Conservation (phyloP, 2,113 vertebrate species). For the Mustelus asterias region DNA sequence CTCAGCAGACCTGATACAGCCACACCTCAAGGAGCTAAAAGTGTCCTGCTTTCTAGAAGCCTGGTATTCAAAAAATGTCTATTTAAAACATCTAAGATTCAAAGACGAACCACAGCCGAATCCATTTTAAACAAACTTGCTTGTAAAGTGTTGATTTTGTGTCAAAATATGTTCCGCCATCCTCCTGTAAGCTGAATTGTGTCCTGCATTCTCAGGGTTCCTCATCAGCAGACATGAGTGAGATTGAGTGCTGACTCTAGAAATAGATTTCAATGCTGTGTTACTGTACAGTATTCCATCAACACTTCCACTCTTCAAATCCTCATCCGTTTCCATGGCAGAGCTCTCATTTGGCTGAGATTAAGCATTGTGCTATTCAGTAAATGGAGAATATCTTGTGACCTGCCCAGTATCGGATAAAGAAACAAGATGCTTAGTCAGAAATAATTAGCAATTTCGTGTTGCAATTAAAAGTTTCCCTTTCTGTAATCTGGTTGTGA, state of each 20-base stretch:
- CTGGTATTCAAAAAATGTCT: background rate
- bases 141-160: constrained; percentile 16
- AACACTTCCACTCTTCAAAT: background rate
- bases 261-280: background rate
- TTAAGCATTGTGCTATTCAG: background rate
- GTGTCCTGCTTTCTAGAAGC: constrained; percentile 16
- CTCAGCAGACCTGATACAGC: constrained; percentile 42
- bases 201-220: background rate
- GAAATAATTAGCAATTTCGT: background rate
- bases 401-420: background rate
- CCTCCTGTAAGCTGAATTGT: background rate
- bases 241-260: background rate
- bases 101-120: background rate
- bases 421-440: background rate
- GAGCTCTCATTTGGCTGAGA: background rate
- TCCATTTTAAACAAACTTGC: constrained; percentile 10
- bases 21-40: constrained; percentile 39
- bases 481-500: background rate
- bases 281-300: background rate
- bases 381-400: background rate
- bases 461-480: background rate
- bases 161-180: background rate
- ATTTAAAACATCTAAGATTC: background rate
- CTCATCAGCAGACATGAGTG: background rate
- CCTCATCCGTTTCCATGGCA: background rate